Evolutionary conservation across 2,888 invertebrate species (phyloP), one percentile per base, ranked within the genome.

Genomic region (Sphaerophoria taeniata): DNA sequence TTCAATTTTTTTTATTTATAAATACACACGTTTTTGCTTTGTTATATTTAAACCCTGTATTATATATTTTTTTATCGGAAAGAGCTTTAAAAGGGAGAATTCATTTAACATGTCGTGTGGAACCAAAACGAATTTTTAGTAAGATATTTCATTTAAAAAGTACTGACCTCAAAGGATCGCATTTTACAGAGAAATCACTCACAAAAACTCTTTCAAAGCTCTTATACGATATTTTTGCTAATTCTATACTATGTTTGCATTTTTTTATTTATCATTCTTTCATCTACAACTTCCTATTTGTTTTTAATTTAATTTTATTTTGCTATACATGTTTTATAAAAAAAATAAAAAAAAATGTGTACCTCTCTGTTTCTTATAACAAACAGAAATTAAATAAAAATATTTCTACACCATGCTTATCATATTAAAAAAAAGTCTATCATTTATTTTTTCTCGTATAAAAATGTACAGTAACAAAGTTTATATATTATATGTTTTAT

Each of bases 401-500:
- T 43, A 78, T 83, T 78, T 83, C 84, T 84, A 84, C 79, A 84
- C 53, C 84, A 80, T 84, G 84, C 84, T 84, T 72, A 75, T 79
- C 58, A 72, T 72, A 75, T 65, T 84, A 80, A 74, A 84, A 84
- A 84, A 43, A 84, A 80, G 67, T 74, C 74, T 71, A 49, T 75
- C 36, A 36, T 63, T 58, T 45, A 71, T 71, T 74, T 45, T 79
- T 61, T 61, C 51, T 73, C 79, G 79, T 84, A 84, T 84, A 84
- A 84, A 84, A 84, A 78, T 84, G 31, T 84, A 84, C 84, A 84
- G 67, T 84, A 84, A 84, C 84, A 84, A 71, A 84, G 67, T 79
- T 16, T 80, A 56, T 67, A n/a, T 80, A 61, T 67, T 60, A 47
- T 63, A 63, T 33, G 36, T 73, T 55, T 56, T 56, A 80, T 80